Conservation (phyloP, 1,140 invertebrate genomes). For the Acromyrmex echinatior region DNA sequence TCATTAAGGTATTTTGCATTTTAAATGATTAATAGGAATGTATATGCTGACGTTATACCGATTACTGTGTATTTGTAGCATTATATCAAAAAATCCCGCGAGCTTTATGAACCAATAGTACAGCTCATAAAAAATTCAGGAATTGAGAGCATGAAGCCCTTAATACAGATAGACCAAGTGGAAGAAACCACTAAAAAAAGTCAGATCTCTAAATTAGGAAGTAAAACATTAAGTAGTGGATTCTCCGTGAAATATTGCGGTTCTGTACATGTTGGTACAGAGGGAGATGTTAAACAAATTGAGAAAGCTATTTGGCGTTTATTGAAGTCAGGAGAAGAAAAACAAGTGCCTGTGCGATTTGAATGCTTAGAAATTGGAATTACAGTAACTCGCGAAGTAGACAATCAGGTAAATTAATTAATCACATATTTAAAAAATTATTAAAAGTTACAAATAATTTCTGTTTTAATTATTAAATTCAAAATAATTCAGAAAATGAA, state of each 20-base stretch:
- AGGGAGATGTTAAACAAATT: conserved; percentile 88
- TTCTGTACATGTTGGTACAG: conserved; percentile 82
- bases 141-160: conserved; percentile 76
- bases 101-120: conserved; percentile 83
- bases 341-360: conserved; percentile 83
- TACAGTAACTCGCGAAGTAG: conserved; percentile 82
- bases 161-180: conserved; percentile 68
- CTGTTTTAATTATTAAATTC: background rate
- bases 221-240: conserved; percentile 79
- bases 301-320: conserved; percentile 86
- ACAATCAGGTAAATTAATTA: conserved; percentile 78
- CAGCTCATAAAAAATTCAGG: conserved; percentile 79
- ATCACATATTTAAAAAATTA: background rate
- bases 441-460: background rate
- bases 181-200: conserved; percentile 23
- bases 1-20: conserved; percentile 87
- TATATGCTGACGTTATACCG: background rate
- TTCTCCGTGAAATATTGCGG: conserved; percentile 86
- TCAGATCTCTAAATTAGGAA: conserved; percentile 38
- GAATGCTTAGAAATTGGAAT: conserved; percentile 88
- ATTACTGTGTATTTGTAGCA: conserved; percentile 69
- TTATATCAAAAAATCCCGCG: conserved; percentile 77
- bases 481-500: background rate
- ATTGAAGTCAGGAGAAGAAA: conserved; percentile 76
- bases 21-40: background rate